Percentiles rank a stretch among this genome's conserved stretches.
These are phyloP conservation scores for Clarias pachynema DNA, from an alignment of 2,797 vertebrate species.

Conservation along the genomic window DNA sequence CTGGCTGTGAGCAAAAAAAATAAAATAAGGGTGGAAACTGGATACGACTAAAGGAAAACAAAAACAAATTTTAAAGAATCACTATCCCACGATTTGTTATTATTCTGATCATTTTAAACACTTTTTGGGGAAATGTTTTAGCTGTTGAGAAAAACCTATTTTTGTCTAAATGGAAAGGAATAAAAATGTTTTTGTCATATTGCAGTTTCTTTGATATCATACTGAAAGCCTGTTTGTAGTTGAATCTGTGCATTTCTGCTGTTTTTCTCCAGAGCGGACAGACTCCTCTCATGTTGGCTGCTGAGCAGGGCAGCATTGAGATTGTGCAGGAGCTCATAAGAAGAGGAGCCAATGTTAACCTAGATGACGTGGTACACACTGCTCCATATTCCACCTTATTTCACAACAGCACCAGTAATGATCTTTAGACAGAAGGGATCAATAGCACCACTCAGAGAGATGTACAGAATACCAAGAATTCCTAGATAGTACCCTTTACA, in stretches of 20 bases:
- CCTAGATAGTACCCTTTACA: not conserved
- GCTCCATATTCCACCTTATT: slow-evolving; percentile 4
- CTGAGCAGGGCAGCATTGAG: slow-evolving; percentile 94
- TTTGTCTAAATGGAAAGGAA: not conserved
- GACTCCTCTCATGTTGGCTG: slow-evolving; percentile 91
- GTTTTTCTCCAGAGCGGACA: slow-evolving; percentile 76
- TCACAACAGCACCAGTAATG: not conserved
- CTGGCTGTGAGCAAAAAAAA: too few relatives aligned
- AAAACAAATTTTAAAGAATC: too few relatives aligned
- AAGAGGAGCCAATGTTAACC: slow-evolving; percentile 91
- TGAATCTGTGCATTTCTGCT: not conserved
- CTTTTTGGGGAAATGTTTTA: not conserved
- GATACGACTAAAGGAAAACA: too few relatives aligned
- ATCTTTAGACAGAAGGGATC: not conserved
- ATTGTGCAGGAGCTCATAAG: slow-evolving; percentile 92
- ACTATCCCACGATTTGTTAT: not conserved
- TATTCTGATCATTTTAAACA: not conserved
- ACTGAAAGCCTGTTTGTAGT: not conserved
- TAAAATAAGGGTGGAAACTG: too few relatives aligned
- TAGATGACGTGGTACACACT: slow-evolving; percentile 90
- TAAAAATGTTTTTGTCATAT: not conserved
- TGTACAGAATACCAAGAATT: not conserved
- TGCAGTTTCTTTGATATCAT: not conserved
- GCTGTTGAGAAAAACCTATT: not conserved
- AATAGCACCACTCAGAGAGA: not conserved